These are phyloP conservation scores for Alauda arvensis DNA, from an alignment of 2,797 vertebrate species.

Conservation along the genomic window DNA sequence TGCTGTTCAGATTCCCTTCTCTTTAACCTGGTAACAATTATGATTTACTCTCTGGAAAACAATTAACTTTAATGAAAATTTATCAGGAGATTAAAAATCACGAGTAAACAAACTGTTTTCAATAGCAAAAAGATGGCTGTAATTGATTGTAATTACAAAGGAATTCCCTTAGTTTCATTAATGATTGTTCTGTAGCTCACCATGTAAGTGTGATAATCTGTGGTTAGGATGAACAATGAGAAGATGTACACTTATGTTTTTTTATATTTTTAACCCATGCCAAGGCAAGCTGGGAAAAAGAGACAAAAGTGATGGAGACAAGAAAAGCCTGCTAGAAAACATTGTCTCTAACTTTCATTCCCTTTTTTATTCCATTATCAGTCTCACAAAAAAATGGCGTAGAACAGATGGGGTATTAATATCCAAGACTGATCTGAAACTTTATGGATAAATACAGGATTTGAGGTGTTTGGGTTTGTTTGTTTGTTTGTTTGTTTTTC, in stretches of 20 bases:
- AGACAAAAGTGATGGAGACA: neutral
- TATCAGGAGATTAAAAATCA: neutral
- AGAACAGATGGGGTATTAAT: neutral
- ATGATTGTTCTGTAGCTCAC: neutral
- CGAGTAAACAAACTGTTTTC: neutral
- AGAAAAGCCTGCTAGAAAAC: neutral
- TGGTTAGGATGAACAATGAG: neutral
- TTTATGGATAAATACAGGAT: neutral
- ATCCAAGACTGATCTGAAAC: neutral
- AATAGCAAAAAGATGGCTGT: neutral
- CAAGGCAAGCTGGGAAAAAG: neutral
- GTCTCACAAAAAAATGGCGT: neutral
- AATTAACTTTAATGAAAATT: neutral
- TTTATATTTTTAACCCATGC: neutral
- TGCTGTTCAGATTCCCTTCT: neutral
- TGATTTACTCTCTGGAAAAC: neutral
- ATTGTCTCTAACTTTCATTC: neutral
- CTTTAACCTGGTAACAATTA: neutral
- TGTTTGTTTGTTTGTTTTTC: no score
- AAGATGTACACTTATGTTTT: neutral
- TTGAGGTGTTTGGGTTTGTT: neutral
- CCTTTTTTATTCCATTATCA: neutral
- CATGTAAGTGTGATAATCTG: neutral
- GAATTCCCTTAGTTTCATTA: neutral
- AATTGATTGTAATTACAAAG: neutral